These are phyloP conservation scores for Manis crassicaudata DNA, from an alignment of 2,797 vertebrate genomes.

Conservation along the genomic window DNA sequence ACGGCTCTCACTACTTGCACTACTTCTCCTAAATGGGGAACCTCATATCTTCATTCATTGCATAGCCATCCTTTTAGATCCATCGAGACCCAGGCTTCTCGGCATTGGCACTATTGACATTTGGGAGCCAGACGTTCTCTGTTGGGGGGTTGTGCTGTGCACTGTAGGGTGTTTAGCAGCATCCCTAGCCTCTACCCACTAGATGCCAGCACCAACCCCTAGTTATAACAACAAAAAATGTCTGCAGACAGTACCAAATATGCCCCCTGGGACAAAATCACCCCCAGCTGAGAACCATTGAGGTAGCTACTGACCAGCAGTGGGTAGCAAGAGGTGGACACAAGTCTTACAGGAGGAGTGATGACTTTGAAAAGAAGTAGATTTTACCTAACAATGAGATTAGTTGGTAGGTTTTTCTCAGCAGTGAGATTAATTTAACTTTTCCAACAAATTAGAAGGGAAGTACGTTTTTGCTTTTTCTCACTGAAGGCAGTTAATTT, in stretches of 20 bases:
- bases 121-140: background rate
- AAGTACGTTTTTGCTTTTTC: constrained; percentile 11
- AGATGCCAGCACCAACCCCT: background rate
- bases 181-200: background rate
- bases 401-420: background rate
- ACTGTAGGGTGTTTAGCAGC: background rate
- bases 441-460: constrained; percentile 38
- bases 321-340: background rate
- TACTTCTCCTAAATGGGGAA: background rate
- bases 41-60: background rate
- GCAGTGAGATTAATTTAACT: constrained; percentile 5
- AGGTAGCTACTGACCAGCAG: background rate
- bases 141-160: background rate
- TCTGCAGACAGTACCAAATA: background rate
- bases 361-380: constrained; percentile 4
- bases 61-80: background rate
- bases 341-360: background rate
- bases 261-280: background rate
- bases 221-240: background rate
- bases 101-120: background rate
- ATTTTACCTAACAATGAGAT: constrained; percentile 13
- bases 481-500: background rate
- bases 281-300: background rate
- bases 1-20: background rate
- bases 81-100: background rate